Conservation (phyloP, 2,797 vertebrate species). For the Meriones psammophilus region DNA sequence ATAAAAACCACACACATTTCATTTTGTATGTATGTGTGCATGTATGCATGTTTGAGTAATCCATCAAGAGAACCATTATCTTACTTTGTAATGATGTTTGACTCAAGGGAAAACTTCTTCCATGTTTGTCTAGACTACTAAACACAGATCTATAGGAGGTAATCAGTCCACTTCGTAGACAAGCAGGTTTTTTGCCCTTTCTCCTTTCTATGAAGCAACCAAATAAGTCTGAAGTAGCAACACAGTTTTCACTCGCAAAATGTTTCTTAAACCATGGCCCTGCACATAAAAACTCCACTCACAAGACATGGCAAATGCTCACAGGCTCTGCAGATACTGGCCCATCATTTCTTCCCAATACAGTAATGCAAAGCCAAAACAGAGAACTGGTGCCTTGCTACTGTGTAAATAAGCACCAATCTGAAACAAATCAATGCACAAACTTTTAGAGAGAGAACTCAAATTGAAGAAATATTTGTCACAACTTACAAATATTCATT, state of each 20-base stretch:
- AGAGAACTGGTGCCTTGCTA: not conserved
- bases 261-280: not conserved
- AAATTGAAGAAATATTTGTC: slow-evolving; percentile 7
- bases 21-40: not conserved
- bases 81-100: not conserved
- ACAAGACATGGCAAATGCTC: not conserved
- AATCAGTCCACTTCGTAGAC: fast-evolving
- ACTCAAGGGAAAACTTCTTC: not conserved
- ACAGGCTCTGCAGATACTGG: not conserved
- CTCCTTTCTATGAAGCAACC: not conserved
- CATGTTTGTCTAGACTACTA: not conserved
- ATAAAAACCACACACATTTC: not conserved
- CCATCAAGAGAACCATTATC: not conserved
- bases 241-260: not conserved
- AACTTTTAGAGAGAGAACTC: not conserved
- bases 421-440: not conserved
- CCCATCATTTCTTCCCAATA: not conserved
- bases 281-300: not conserved
- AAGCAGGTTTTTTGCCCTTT: not conserved
- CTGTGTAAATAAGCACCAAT: not conserved
- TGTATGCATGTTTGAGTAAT: not conserved
- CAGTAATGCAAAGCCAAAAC: not conserved
- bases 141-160: not conserved
- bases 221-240: not conserved
- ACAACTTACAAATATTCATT: slow-evolving; percentile 11